phyloP scores from a whole-genome alignment of 2,113 vertebrate genomes.

The Triplophysa rosa region DNA sequence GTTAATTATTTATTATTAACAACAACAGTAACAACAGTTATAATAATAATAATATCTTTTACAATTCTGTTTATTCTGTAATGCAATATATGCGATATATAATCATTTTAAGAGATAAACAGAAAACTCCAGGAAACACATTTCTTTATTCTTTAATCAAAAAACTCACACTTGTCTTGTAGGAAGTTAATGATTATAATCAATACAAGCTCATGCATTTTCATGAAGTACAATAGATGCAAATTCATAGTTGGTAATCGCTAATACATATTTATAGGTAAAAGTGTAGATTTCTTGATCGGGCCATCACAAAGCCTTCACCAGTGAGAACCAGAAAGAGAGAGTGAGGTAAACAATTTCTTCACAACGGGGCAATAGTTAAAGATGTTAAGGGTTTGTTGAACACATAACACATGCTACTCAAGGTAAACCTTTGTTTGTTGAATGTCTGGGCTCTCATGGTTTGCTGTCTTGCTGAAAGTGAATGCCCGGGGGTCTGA shows the following conservation, averaged over 20 bases:
- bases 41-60: too few species aligned
- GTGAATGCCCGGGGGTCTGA: constrained; percentile 31
- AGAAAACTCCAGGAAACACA: not conserved
- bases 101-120: not conserved
- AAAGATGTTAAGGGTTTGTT: constrained; percentile 4
- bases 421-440: constrained; percentile 39
- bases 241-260: not conserved
- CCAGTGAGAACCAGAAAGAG: not conserved
- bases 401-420: constrained; percentile 29
- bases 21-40: too few species aligned
- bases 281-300: constrained; percentile 1
- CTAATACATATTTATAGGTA: constrained; percentile 18
- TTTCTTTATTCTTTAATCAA: not conserved
- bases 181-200: constrained; percentile 9
- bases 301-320: not conserved
- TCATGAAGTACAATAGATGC: constrained; percentile 14
- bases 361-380: constrained; percentile 14
- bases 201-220: constrained; percentile 16
- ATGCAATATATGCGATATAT: too few species aligned
- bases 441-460: constrained; percentile 13
- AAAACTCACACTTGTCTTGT: not conserved
- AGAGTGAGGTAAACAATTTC: not conserved
- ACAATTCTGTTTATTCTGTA: too few species aligned
- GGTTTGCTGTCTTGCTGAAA: constrained; percentile 38
- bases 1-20: too few species aligned